A percentile compares a stretch with the other conserved stretches of the same genome.
phyloP scores from a whole-genome alignment of 2,113 vertebrate genomes.

The Penelope pileata region DNA sequence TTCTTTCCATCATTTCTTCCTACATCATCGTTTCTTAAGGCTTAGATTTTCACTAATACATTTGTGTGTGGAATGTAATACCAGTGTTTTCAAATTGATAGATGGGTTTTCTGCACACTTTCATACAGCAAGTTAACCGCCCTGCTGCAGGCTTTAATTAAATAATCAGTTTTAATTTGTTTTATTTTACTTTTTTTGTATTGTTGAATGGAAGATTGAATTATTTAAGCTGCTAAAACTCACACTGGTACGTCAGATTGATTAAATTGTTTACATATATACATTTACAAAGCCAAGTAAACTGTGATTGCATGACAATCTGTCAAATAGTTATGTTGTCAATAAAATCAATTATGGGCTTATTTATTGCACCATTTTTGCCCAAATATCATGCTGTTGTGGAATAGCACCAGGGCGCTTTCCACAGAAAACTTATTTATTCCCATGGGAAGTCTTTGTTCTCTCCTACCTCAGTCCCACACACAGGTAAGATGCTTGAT shows the following conservation, averaged over 20 bases:
- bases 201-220: background rate
- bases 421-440: background rate
- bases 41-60: background rate
- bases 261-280: background rate
- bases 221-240: background rate
- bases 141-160: background rate
- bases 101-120: background rate
- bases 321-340: background rate
- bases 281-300: background rate
- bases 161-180: background rate
- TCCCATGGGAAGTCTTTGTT: accelerated
- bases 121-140: background rate
- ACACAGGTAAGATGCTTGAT: background rate
- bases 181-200: background rate
- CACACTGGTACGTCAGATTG: background rate
- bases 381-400: background rate
- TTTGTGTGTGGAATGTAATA: background rate
- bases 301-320: background rate
- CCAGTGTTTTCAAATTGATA: conserved; percentile 8
- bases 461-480: background rate
- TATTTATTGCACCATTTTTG: background rate
- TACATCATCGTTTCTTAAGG: too few relatives aligned
- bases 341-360: background rate
- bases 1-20: background rate
- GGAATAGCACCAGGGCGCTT: background rate